A percentile compares a stretch with the other conserved stretches of the same genome.
Evolutionary conservation across 2,113 vertebrate genomes (phyloP).

Genomic region (Centropus bengalensis): DNA sequence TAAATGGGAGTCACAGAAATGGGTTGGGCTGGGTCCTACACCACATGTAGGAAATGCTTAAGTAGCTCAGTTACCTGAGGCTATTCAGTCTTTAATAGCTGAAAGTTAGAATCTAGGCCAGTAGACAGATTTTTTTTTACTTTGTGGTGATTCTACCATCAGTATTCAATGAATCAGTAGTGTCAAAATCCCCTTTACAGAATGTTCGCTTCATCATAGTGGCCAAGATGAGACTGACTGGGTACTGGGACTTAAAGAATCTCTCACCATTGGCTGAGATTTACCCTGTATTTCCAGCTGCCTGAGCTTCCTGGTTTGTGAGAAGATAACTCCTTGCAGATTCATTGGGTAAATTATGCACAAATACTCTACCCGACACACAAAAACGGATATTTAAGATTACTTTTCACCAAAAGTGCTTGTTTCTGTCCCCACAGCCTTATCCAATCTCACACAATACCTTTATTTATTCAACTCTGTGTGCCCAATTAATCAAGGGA

Average conservation of each 20-base stretch:
- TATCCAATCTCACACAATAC: not conserved
- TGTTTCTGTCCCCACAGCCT: not conserved
- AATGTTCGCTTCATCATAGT: not conserved
- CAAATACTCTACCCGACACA: not conserved
- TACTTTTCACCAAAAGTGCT: not conserved
- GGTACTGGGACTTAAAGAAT: not conserved
- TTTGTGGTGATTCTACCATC: not conserved
- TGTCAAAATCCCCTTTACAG: not conserved
- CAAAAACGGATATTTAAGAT: not conserved
- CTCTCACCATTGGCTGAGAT: not conserved
- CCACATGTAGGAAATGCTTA: not conserved
- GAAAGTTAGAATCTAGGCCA: not conserved
- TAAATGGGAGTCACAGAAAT: not conserved
- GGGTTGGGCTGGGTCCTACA: not conserved
- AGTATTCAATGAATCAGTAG: not conserved
- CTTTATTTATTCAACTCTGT: not conserved
- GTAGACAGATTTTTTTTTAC: not conserved
- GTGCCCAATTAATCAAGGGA: not conserved
- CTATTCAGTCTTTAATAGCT: not conserved
- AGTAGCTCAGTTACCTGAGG: not conserved
- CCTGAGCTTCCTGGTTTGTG: not conserved
- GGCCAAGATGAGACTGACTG: not conserved
- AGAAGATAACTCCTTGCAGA: not conserved
- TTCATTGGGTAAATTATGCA: not conserved
- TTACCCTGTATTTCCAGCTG: not conserved